Conservation (phyloP, 2,113 vertebrate species). For the Gambusia affinis region DNA sequence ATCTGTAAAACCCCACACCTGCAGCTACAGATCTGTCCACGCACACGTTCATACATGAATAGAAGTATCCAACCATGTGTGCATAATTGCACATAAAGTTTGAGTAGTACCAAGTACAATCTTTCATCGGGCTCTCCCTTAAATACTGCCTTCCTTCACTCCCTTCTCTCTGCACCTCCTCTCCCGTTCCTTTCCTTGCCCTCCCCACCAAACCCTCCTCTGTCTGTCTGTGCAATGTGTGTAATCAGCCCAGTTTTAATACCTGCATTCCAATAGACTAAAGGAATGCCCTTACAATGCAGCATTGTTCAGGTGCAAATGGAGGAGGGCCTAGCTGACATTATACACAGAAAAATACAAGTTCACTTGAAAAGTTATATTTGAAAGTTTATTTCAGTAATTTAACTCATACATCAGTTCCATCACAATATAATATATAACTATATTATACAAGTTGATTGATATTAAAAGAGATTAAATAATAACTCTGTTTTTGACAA, state of each 20-base stretch:
- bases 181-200: constrained; percentile 12
- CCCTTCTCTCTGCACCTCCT: constrained; percentile 56
- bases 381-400: not conserved
- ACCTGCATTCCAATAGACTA: constrained; percentile 81
- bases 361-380: not conserved
- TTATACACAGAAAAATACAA: constrained; percentile 27
- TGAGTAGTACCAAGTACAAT: constrained; percentile 36
- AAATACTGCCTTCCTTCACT: constrained; percentile 31
- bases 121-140: constrained; percentile 33
- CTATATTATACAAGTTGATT: too few species aligned
- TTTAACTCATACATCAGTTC: not conserved
- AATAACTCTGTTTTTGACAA: too few species aligned
- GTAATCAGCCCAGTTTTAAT: constrained; percentile 76
- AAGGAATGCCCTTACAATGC: constrained; percentile 82
- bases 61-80: not conserved
- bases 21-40: constrained; percentile 1
- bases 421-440: too few species aligned
- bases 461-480: too few species aligned
- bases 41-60: constrained; percentile 1
- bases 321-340: constrained; percentile 42
- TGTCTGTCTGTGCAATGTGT: constrained; percentile 35
- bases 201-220: not conserved
- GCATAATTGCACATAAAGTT: constrained; percentile 16
- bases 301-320: constrained; percentile 73
- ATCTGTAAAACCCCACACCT: constrained; percentile 21